Evolutionary conservation across 2,797 vertebrate species (phyloP).

Genomic region (Sebastes aleutianus): DNA sequence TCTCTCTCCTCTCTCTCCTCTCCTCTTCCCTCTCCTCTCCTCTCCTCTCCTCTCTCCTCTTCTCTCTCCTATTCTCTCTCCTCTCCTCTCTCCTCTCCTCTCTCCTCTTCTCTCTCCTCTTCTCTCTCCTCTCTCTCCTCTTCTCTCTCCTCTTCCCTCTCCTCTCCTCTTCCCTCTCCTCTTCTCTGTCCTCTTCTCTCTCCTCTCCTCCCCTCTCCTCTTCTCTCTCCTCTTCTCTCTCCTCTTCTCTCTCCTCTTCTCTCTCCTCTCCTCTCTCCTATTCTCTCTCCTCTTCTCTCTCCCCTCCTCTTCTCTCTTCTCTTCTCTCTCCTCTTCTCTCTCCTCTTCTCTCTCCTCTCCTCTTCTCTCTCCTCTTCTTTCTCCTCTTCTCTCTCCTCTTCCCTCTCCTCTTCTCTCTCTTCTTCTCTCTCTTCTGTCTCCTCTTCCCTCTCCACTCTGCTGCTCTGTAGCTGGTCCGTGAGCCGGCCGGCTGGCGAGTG

Average conservation of each 20-base stretch:
- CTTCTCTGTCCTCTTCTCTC: fast-evolving
- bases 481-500: too few relatives aligned
- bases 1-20: too few relatives aligned
- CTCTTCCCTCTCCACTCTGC: too few relatives aligned
- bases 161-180: too few relatives aligned
- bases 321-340: fast-evolving
- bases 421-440: too few relatives aligned
- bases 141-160: fast-evolving
- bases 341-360: fast-evolving
- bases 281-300: fast-evolving
- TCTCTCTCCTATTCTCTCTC: fast-evolving
- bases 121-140: fast-evolving
- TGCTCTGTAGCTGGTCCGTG: fast-evolving
- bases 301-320: fast-evolving
- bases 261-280: too few relatives aligned
- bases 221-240: fast-evolving
- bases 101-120: fast-evolving
- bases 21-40: too few relatives aligned
- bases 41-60: fast-evolving
- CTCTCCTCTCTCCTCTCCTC: fast-evolving
- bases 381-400: fast-evolving
- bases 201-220: too few relatives aligned
- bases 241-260: fast-evolving
- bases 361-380: fast-evolving
- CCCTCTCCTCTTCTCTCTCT: fast-evolving